Evolutionary conservation across 2,113 vertebrate species (phyloP), one percentile per base, ranked within the genome.

Genomic region (Panthera uncia): DNA sequence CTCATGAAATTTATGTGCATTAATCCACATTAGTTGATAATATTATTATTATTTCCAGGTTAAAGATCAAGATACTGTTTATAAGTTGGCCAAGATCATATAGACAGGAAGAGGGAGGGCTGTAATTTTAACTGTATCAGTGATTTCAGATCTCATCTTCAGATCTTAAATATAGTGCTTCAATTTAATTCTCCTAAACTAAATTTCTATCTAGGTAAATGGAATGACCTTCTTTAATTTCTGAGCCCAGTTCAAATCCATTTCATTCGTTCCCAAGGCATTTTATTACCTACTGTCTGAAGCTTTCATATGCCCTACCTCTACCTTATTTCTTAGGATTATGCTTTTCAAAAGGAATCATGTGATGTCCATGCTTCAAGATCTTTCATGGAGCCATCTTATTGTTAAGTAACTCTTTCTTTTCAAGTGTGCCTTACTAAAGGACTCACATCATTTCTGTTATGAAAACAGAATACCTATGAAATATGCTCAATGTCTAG

Each of bases 1-100:
- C 50, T 84, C 13, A 48, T 76, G 4, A 55, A 89, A 61, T 89
- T 80, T 36, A 66, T 5, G 71, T 65, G 0, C 29, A 74, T 61
- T 74, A 61, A 71, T 11, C 1, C 25, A 68, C n/a, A 57, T 36
- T 73, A 27, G 29, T 76, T 88, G 23, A 61, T 45, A 41, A 80
- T 55, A 52, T 87, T 48, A 31, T 73, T 94, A 74, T 29, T 89
- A 76, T 91, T 80, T 95, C 68, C 52, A 95, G n/a, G 57, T 80
- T 91, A 8, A 21, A 45, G 38, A 74, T 41, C 38, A 91, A 27
- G 41, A 74, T 33, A 48, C 10, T 74, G 4, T 45, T 97, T 29
- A 81, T 91, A 93, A 16, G 0, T 89, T 38, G 10, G 12, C n/a
- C 38, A 81, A 89, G 5, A 45, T 74, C 25, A 71, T 3, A 52